phyloP scores from a whole-genome alignment of 92 coral and sea anemone species.

The Epizoanthus scotinus region DNA sequence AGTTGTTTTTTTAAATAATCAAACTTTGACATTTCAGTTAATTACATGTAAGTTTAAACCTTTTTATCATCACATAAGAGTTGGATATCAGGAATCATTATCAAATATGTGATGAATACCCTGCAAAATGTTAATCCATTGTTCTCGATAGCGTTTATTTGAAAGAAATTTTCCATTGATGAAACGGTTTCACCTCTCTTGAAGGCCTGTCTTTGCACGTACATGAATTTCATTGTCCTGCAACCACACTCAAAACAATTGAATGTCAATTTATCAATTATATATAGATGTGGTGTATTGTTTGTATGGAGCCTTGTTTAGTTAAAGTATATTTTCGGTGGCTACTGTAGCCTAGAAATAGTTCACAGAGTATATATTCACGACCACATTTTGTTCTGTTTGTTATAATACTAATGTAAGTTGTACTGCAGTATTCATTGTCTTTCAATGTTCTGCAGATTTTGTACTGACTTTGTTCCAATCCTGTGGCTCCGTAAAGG shows the following conservation, averaged over 20 bases:
- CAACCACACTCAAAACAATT: not conserved
- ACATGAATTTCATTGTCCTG: not conserved
- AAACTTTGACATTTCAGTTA: too few relatives aligned
- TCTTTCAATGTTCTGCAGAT: not conserved
- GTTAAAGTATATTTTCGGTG: not conserved
- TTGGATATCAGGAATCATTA: not conserved
- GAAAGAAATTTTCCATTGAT: not conserved
- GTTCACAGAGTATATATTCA: not conserved
- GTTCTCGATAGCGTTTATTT: not conserved
- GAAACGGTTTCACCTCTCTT: not conserved
- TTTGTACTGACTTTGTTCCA: not conserved
- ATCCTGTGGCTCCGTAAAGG: conserved; percentile 8
- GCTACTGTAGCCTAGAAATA: not conserved
- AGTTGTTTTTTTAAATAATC: too few relatives aligned
- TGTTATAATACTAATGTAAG: not conserved
- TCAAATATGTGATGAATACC: not conserved
- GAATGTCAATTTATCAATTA: not conserved
- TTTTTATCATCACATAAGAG: too few relatives aligned
- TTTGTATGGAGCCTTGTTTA: conserved; percentile 7
- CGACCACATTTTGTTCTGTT: not conserved
- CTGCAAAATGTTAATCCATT: not conserved
- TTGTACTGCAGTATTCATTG: not conserved
- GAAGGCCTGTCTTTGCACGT: not conserved
- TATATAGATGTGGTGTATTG: not conserved
- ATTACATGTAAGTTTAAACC: too few relatives aligned